A percentile compares a stretch with the other conserved stretches of the same genome.
These are phyloP conservation scores for Tiliacea citrago DNA, from an alignment of 2,888 invertebrate genomes.

Conservation along the genomic window DNA sequence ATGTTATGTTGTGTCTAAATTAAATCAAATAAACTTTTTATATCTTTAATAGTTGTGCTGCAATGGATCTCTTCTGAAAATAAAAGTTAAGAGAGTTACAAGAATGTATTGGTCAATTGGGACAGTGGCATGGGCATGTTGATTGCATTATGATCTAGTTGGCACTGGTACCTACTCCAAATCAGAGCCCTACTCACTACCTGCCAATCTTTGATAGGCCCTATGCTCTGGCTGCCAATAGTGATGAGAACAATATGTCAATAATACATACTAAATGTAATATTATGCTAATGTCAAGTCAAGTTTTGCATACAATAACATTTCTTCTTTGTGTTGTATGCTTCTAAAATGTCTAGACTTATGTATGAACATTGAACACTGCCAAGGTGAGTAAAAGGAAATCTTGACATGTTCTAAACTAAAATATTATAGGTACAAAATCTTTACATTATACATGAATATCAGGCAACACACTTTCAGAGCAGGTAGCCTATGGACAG, in stretches of 20 bases:
- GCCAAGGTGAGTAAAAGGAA: conserved; percentile 26
- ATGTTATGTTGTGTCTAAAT: no score
- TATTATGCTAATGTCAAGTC: conserved; percentile 55
- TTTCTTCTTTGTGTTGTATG: conserved; percentile 40
- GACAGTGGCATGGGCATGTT: conserved; percentile 24
- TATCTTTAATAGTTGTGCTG: not conserved
- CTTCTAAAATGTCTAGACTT: conserved; percentile 14
- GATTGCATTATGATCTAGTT: conserved; percentile 53
- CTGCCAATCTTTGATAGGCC: conserved; percentile 41
- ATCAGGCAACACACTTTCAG: not conserved
- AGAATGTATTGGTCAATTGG: conserved; percentile 31
- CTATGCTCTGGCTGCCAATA: conserved; percentile 28
- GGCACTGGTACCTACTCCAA: conserved; percentile 39
- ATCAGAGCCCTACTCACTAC: conserved; percentile 20
- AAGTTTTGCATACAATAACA: conserved; percentile 60
- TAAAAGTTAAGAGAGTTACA: not conserved
- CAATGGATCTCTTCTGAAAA: not conserved
- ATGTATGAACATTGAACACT: not conserved
- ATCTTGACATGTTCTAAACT: not conserved
- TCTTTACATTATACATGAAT: not conserved
- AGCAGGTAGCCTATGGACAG: not conserved
- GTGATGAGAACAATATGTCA: conserved; percentile 16
- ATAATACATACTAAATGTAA: conserved; percentile 56
- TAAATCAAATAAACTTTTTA: not conserved
- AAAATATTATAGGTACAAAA: not conserved